Percentiles rank a stretch among this genome's conserved stretches.
Evolutionary conservation across 2,888 invertebrate genomes (phyloP).

Genomic region (Megaustenia siamemsis): DNA sequence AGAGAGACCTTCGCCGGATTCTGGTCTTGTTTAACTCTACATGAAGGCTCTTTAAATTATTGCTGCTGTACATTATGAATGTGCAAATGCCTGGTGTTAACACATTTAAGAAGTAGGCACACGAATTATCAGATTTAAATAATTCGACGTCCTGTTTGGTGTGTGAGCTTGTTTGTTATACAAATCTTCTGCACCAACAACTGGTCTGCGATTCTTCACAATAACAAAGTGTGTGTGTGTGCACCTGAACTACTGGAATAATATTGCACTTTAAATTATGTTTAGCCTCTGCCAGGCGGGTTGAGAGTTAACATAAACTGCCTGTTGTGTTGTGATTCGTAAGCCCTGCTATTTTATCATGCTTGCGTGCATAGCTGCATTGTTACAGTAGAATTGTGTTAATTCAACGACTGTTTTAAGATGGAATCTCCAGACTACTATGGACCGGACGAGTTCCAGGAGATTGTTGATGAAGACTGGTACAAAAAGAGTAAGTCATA

Average conservation of each 20-base stretch:
- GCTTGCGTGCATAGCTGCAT: background rate
- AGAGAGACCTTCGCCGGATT: background rate
- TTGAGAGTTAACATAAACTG: background rate
- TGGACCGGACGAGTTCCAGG: conserved; percentile 38
- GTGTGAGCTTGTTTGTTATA: too few species aligned
- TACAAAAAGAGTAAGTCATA: conserved; percentile 67
- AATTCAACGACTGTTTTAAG: background rate
- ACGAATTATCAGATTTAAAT: background rate
- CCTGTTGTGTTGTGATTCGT: too few species aligned
- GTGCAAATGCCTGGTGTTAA: background rate
- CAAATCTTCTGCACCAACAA: too few species aligned
- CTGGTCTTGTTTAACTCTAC: background rate
- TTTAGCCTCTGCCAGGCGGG: background rate
- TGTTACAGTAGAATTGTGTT: background rate
- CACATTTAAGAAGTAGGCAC: background rate
- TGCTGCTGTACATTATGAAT: background rate
- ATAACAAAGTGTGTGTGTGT: too few species aligned
- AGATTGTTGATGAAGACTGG: conserved; percentile 65
- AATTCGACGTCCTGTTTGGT: background rate
- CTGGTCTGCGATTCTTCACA: too few species aligned
- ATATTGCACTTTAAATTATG: too few species aligned
- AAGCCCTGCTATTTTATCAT: background rate
- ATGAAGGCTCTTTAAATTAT: too few species aligned
- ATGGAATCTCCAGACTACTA: conserved; percentile 37
- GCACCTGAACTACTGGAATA: too few species aligned